Base-by-base conservation (phyloP, 2,888 invertebrate genomes). In the Crepidodera aurea region DNA sequence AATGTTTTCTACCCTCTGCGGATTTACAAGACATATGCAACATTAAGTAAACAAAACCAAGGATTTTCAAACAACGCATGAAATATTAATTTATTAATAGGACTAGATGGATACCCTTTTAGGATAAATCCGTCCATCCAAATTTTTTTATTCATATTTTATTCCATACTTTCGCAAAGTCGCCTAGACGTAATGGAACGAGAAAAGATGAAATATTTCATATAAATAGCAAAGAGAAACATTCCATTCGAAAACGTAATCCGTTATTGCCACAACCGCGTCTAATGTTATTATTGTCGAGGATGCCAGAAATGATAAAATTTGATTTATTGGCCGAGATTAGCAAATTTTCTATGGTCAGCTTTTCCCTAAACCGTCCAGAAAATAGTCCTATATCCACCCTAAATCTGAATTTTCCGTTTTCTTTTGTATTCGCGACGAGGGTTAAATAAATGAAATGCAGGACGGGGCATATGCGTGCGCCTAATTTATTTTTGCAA, bases 271-370 rank as follows among this genome's bases (percentile, higher is more conserved):
- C 40, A 27, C 62, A 50, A 64, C 54, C 61, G 57, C 62, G 60
- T 53, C 60, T 63, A 60, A 62, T 60, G 50, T 53, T 65, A 59
- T 66, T 66, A 54, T 63, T 54, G 62, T 57, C 55, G 50, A 63
- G 51, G 53, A 66, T 57, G 57, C 54, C 65, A 37, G 57, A 42
- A 58, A 60, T 64, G 62, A 67, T 69, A 65, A 66, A 64, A 61
- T 62, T 62, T 71, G 73, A 73, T 73, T 70, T 73, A 73, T 71
- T 58, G 40, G 54, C 39, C 63, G 56, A 71, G 71, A 73, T 73
- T 73, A 73, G 69, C 66, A 63, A 70, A 73, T 71, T 71, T 67
- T 67, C 71, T 67, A 73, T 66, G 71, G 73, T 69, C 69, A 70
- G 66, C 69, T 68, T 57, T 67, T 69, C 59, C 65, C 70, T 65